Conservation (phyloP, 2,797 vertebrate genomes). For the Limnodromus scolopaceus region DNA sequence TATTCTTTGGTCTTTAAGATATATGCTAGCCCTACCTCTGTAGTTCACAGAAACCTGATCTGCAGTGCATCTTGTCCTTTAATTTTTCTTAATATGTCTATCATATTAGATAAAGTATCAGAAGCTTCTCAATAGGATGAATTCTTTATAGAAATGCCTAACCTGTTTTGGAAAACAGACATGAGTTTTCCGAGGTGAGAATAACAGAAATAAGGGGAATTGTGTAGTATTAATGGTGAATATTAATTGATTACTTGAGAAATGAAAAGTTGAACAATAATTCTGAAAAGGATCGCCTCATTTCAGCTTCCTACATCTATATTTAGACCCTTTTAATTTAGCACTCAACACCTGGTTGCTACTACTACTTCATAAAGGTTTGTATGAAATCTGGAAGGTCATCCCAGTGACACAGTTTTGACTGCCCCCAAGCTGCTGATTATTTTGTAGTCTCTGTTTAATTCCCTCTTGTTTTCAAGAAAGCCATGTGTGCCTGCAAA, state of each 20-base stretch:
- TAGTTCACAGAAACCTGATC: neutral
- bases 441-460: slow-evolving; percentile 65
- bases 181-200: neutral
- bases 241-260: neutral
- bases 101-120: neutral
- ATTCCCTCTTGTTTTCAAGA: slow-evolving; percentile 73
- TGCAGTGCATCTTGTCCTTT: neutral
- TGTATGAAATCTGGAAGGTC: slow-evolving; percentile 7
- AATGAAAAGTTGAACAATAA: neutral
- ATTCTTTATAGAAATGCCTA: neutral
- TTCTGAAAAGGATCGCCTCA: neutral
- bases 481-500: slow-evolving; percentile 72
- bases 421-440: slow-evolving; percentile 56
- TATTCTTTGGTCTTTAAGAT: neutral
- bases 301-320: neutral
- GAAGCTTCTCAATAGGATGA: neutral
- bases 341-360: neutral
- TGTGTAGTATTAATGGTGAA: neutral
- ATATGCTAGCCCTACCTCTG: neutral
- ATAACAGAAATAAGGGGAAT: neutral
- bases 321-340: neutral
- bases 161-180: neutral
- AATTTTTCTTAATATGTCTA: neutral
- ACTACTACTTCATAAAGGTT: neutral
- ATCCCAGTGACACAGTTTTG: slow-evolving; percentile 45